phyloP scores from a whole-genome alignment of 2,797 vertebrate species.

The Macropodus opercularis region DNA sequence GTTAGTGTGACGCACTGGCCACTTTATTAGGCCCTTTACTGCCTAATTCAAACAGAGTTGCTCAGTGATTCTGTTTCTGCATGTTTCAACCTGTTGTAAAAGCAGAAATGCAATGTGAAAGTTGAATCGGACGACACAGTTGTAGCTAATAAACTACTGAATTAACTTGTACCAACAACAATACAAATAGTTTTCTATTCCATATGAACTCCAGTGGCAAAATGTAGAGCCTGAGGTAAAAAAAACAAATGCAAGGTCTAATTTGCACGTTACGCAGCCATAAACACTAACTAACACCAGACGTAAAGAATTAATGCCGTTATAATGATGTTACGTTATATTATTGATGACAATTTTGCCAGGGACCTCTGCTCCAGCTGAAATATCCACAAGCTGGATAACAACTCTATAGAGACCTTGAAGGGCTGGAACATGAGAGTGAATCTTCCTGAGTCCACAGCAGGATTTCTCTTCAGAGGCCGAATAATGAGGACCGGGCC shows the following conservation, averaged over 20 bases:
- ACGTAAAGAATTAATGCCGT: constrained; percentile 8
- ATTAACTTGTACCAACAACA: background rate
- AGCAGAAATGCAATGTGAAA: too few relatives aligned
- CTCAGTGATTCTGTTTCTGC: too few relatives aligned
- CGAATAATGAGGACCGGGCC: constrained; percentile 58
- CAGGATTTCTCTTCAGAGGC: constrained; percentile 53
- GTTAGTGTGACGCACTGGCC: too few relatives aligned
- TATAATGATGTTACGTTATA: constrained; percentile 12
- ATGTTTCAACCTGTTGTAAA: too few relatives aligned
- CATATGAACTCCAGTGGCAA: background rate
- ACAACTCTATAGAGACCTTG: constrained; percentile 40
- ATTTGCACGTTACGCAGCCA: constrained; percentile 14
- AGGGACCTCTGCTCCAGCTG: constrained; percentile 47
- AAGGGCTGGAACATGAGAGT: constrained; percentile 35
- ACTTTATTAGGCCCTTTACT: too few relatives aligned
- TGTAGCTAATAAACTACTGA: too few relatives aligned
- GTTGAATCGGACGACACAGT: too few relatives aligned
- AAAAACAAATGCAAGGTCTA: constrained; percentile 16
- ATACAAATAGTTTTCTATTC: background rate
- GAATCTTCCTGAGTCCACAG: constrained; percentile 44
- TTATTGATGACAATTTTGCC: constrained; percentile 34
- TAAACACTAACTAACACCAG: constrained; percentile 9
- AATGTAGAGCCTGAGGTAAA: constrained; percentile 14
- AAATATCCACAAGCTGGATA: constrained; percentile 45
- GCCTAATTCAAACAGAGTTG: too few relatives aligned